These are phyloP conservation scores for Steatocranus sp. DNA, from an alignment of 2,797 vertebrate genomes.

Conservation along the genomic window DNA sequence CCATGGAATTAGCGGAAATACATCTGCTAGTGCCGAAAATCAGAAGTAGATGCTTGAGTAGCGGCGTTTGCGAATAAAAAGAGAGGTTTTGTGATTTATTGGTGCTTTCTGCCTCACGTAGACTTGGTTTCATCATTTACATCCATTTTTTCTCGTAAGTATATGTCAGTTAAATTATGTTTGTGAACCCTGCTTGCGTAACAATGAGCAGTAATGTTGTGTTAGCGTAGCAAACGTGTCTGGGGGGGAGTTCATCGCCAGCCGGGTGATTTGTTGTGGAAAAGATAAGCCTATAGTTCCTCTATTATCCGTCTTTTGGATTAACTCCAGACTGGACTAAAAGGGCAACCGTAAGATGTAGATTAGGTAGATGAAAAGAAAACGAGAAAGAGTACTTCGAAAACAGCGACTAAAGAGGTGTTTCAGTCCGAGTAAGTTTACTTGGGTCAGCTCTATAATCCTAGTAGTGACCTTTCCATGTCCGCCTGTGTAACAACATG, in stretches of 20 bases:
- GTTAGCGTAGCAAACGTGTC: background rate
- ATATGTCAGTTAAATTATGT: background rate
- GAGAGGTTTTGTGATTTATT: background rate
- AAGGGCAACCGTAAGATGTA: background rate
- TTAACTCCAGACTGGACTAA: background rate
- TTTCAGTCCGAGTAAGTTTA: background rate
- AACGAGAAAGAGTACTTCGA: background rate
- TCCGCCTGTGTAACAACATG: conserved; percentile 18
- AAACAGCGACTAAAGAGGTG: background rate
- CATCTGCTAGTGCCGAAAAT: conserved; percentile 19
- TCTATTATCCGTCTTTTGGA: background rate
- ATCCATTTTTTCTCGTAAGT: background rate
- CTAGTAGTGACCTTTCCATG: conserved; percentile 33
- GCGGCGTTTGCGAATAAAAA: background rate
- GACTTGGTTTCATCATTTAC: background rate
- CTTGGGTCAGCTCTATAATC: conserved; percentile 58
- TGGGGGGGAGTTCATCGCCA: background rate
- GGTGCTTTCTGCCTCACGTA: accelerated
- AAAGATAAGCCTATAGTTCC: background rate
- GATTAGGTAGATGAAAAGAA: background rate
- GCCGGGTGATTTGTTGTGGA: background rate
- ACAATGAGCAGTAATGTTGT: background rate
- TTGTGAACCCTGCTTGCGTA: background rate
- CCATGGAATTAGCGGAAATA: conserved; percentile 71
- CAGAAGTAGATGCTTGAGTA: background rate